phyloP scores from a whole-genome alignment of 2,797 vertebrate genomes.

The Mus caroli region DNA sequence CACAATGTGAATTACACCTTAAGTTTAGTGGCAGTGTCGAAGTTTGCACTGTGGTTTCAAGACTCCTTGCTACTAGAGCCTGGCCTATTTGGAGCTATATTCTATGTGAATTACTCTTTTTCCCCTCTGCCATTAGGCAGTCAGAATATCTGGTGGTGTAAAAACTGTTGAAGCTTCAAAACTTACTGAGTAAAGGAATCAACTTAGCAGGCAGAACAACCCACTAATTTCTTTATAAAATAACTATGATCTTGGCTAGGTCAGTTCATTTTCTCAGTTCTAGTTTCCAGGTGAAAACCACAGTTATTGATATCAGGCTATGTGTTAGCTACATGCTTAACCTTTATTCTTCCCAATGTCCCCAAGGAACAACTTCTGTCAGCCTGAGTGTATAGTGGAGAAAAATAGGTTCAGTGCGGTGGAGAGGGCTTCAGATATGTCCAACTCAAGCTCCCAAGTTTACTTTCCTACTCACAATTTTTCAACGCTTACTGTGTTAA shows the following conservation, averaged over 20 bases:
- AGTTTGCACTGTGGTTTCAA: not conserved
- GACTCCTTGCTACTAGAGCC: not conserved
- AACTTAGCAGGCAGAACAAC: not conserved
- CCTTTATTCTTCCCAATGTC: not conserved
- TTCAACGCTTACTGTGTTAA: not conserved
- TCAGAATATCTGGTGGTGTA: not conserved
- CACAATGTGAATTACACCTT: not conserved
- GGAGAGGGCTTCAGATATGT: not conserved
- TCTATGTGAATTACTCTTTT: not conserved
- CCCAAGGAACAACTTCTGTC: not conserved
- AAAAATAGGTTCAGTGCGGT: not conserved
- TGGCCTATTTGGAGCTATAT: not conserved
- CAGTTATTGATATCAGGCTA: not conserved
- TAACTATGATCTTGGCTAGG: not conserved
- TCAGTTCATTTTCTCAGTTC: not conserved
- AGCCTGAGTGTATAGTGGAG: not conserved
- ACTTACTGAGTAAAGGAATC: not conserved
- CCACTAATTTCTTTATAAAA: not conserved
- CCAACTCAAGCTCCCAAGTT: not conserved
- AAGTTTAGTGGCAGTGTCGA: not conserved
- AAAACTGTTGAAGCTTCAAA: not conserved
- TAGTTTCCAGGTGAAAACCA: not conserved
- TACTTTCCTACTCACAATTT: not conserved
- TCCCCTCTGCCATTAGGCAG: not conserved
- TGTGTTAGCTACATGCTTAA: not conserved